Conservation (phyloP, 1,140 invertebrate species). For the Ladona fulva region DNA sequence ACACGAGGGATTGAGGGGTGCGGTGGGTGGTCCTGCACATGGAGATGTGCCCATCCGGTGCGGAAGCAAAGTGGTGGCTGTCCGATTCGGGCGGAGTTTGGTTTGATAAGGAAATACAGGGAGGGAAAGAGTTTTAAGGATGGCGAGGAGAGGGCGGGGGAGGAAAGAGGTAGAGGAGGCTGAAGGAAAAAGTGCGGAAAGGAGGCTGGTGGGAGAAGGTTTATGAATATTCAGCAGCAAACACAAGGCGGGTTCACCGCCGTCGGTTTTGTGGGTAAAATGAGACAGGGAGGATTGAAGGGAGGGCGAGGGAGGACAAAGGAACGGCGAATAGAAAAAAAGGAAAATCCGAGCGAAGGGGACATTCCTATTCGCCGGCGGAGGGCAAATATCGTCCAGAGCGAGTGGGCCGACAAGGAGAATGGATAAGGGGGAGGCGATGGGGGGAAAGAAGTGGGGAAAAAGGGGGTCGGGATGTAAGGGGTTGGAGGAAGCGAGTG, state of each 20-base stretch:
- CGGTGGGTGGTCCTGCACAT: too few species aligned
- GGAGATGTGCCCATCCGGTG: too few species aligned
- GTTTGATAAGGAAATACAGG: not conserved
- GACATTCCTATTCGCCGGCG: not conserved
- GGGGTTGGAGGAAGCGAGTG: not conserved
- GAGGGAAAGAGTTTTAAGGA: not conserved
- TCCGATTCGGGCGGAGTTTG: not conserved
- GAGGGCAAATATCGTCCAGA: not conserved
- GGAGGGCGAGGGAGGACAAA: not conserved
- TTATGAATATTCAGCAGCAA: conserved; percentile 10
- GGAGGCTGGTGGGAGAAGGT: not conserved
- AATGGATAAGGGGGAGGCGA: not conserved
- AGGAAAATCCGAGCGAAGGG: not conserved
- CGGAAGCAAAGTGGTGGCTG: too few species aligned
- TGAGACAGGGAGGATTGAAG: not conserved
- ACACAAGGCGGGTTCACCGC: not conserved
- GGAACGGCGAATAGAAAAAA: not conserved
- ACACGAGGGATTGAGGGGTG: not conserved
- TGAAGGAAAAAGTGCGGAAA: not conserved
- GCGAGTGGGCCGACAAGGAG: not conserved
- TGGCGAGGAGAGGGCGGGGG: not conserved
- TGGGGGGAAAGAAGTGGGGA: not conserved
- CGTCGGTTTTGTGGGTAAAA: not conserved
- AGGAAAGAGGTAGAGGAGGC: not conserved
- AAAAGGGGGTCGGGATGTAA: not conserved